These are phyloP conservation scores for Acromyrmex charruanus DNA, from an alignment of 1,140 invertebrate genomes.

Conservation along the genomic window DNA sequence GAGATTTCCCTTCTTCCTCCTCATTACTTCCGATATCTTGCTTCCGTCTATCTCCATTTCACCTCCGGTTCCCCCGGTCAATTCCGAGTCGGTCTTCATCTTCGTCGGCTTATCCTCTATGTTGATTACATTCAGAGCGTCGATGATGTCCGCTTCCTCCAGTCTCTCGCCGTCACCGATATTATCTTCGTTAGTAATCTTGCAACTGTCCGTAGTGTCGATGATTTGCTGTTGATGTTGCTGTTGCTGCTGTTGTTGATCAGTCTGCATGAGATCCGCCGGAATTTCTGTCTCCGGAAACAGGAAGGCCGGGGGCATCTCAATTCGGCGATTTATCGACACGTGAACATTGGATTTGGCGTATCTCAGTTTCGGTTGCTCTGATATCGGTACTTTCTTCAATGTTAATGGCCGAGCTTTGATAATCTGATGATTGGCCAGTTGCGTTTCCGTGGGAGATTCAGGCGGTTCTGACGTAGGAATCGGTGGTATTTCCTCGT, in stretches of 20 bases:
- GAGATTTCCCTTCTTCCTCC: constrained; percentile 92
- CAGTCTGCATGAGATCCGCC: constrained; percentile 87
- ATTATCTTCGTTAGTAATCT: constrained; percentile 69
- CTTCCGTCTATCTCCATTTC: constrained; percentile 83
- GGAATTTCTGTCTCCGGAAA: constrained; percentile 92
- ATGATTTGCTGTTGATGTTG: constrained; percentile 67
- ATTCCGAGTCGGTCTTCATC: constrained; percentile 83
- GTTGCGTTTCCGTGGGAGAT: constrained; percentile 82
- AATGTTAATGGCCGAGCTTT: constrained; percentile 93
- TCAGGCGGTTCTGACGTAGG: constrained; percentile 85
- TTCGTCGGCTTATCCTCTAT: constrained; percentile 84
- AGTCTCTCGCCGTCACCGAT: constrained; percentile 81
- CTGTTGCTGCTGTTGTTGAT: constrained; percentile 80
- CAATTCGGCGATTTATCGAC: constrained; percentile 91
- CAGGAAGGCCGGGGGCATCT: constrained; percentile 93
- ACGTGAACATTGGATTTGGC: constrained; percentile 88
- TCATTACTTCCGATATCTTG: constrained; percentile 87
- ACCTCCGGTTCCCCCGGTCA: constrained; percentile 33
- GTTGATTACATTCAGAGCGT: constrained; percentile 84
- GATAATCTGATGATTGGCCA: constrained; percentile 88
- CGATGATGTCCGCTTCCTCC: constrained; percentile 85
- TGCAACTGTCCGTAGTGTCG: constrained; percentile 80
- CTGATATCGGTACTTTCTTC: constrained; percentile 91
- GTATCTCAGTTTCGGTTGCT: constrained; percentile 91
- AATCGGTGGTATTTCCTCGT: constrained; percentile 85